phyloP scores from a whole-genome alignment of 2,113 vertebrate genomes.

The Cyprinus carpio region DNA sequence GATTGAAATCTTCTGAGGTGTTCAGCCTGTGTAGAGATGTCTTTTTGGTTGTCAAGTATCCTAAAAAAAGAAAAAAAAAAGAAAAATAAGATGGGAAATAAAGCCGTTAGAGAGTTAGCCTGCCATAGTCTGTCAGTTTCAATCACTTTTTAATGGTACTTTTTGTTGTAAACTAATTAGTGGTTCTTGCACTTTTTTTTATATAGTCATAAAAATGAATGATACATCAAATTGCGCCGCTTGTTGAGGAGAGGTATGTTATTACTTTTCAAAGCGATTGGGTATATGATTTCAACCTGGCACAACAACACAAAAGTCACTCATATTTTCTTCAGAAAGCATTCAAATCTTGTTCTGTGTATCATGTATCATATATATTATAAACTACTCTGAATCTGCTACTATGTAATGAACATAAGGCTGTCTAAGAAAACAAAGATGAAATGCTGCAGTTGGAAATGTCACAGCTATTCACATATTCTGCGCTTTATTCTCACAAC shows the following conservation, averaged over 20 bases:
- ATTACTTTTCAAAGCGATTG: background rate
- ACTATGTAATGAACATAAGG: background rate
- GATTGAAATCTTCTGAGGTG: conserved; percentile 22
- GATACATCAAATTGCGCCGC: background rate
- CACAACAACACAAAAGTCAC: background rate
- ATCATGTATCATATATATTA: background rate
- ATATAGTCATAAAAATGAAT: background rate
- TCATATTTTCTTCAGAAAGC: background rate
- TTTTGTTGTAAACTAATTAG: background rate
- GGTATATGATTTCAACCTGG: background rate
- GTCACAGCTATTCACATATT: background rate
- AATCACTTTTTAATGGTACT: background rate
- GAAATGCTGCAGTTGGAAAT: background rate
- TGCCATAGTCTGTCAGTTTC: background rate
- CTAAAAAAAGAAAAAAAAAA: background rate
- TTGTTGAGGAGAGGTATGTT: background rate
- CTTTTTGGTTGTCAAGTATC: background rate
- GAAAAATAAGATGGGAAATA: background rate
- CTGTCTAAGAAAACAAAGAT: background rate
- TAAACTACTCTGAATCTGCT: background rate
- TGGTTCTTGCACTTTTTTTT: background rate
- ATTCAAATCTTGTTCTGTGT: background rate
- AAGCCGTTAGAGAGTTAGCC: background rate
- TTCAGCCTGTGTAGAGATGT: background rate
- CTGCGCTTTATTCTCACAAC: background rate